Evolutionary conservation across 1,140 invertebrate genomes (phyloP).

Genomic region (Meloidogyne exigua): DNA sequence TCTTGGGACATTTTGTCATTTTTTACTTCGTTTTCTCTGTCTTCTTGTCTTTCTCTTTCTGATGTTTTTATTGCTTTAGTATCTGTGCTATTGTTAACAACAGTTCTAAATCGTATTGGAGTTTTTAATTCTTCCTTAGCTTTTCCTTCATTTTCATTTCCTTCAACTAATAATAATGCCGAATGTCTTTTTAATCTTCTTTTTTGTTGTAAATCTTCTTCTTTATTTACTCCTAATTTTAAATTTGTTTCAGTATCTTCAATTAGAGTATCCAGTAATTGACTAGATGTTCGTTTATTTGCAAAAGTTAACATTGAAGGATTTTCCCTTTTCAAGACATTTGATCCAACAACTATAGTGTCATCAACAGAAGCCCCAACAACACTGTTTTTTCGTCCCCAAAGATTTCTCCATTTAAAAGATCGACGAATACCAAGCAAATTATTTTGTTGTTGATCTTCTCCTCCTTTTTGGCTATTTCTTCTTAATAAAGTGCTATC

Average conservation of each 20-base stretch:
- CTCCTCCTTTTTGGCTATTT: not conserved
- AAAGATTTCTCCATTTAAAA: constrained; percentile 24
- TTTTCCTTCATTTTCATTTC: not conserved
- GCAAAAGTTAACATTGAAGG: not conserved
- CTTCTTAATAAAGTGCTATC: constrained; percentile 16
- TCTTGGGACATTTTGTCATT: not conserved
- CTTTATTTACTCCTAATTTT: not conserved
- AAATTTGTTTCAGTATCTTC: not conserved
- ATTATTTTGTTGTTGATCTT: not conserved
- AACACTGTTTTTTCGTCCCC: constrained; percentile 9
- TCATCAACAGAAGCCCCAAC: not conserved
- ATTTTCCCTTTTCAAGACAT: not conserved
- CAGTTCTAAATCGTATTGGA: not conserved
- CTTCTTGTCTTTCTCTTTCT: not conserved
- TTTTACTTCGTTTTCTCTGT: not conserved
- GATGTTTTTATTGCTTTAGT: not conserved
- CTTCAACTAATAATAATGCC: not conserved
- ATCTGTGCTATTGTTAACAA: no score
- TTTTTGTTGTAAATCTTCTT: not conserved
- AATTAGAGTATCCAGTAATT: not conserved
- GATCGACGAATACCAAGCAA: not conserved
- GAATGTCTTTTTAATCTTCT: not conserved
- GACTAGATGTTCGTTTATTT: not conserved
- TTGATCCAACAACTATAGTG: not conserved
- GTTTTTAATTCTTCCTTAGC: not conserved